Conservation (phyloP, 2,113 vertebrate genomes). For the Ellobius talpinus region DNA sequence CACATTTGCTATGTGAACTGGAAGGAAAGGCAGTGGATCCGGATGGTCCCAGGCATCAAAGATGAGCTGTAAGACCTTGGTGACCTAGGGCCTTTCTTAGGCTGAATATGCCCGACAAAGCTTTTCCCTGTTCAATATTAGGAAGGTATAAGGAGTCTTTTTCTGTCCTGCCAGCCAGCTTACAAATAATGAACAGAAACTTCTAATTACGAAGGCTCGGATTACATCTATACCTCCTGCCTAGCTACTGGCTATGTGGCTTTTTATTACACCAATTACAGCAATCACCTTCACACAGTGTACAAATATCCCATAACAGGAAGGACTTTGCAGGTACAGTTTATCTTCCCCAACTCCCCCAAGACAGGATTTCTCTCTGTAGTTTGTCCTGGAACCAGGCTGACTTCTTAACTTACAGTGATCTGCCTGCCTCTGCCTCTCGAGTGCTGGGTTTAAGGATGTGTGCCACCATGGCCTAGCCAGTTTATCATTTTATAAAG, state of each 20-base stretch:
- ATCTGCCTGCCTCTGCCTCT: no score
- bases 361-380: no score
- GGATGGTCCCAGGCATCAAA: rapidly evolving
- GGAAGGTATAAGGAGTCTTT: not conserved
- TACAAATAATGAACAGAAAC: not conserved
- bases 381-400: no score
- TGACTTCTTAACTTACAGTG: no score
- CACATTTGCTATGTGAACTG: no score
- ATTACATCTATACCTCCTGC: not conserved
- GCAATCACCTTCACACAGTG: not conserved
- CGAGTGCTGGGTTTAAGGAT: no score
- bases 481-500: not conserved
- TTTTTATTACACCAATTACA: not conserved
- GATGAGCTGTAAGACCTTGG: not conserved
- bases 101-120: not conserved
- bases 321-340: not conserved
- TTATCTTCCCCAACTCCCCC: no score
- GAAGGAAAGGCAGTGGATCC: not conserved
- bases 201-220: not conserved
- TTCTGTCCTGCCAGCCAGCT: not conserved
- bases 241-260: not conserved
- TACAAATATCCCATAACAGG: not conserved
- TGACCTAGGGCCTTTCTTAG: not conserved
- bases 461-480: no score
- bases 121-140: not conserved